Evolutionary conservation across 1,140 invertebrate genomes (phyloP), one percentile per base, ranked within the genome.

Genomic region (Palaemon carinicauda): DNA sequence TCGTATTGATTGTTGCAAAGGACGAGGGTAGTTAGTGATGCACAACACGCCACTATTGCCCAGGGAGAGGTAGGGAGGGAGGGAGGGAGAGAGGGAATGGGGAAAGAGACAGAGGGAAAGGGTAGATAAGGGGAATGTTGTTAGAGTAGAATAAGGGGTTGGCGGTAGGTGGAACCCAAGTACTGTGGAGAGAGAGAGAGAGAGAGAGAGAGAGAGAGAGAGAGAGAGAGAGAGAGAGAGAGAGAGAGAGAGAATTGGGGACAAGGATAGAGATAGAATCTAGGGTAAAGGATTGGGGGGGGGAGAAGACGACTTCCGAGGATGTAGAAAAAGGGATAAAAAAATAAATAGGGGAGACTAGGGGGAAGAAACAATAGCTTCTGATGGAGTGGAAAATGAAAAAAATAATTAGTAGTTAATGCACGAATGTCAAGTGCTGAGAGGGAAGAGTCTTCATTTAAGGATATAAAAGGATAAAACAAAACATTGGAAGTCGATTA

Each of bases 1-100:
- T 10, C 17, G 15, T 83, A 75, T 83, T 75, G 71, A 83, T 83
- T 77, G 51, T 83, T 83, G 71, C 52, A 56, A 80, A 52, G 21
- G 75, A 21, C n/a, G 31, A 53, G 21, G 52, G 69, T 75, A 53
- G 81, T 83, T 75, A 83, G 71, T 52, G 73, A 83, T 83, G 71
- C 81, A 31, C 29, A 17, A 71, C 81, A 83, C 81, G 81, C 27
- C 75, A 41, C 41, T 41, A 41, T 41, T 9, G 41, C 41, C 41
- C 41, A 9, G 3, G 33, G 33, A 9, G 33, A 12, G 51, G 41
- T 27, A 14, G 21, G 19, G 17, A 7, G 52, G 17, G 3, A 51
- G 3, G 24, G 21, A 19, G 75, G 51, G 2, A 1, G 50, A 60
- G 21, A 24, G n/a, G n/a, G 50, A 24, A 24, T 56, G 12, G 77